A percentile compares a stretch with the other conserved stretches of the same genome.
These are phyloP conservation scores for Drosophila repletoides DNA, from an alignment of 1,140 invertebrate species.

Conservation along the genomic window DNA sequence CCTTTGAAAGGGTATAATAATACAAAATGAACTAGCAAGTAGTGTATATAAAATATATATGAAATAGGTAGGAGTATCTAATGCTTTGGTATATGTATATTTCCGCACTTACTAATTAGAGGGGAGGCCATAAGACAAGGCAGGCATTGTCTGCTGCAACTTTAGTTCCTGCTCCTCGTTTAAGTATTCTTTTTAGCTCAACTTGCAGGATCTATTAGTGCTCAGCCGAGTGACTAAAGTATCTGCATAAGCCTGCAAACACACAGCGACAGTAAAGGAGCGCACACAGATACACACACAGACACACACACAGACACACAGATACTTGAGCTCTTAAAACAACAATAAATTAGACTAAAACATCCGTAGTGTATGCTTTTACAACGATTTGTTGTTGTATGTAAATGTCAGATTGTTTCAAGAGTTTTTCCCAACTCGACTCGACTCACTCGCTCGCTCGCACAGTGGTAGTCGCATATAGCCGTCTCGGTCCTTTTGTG, in stretches of 20 bases:
- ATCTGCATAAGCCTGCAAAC: not conserved
- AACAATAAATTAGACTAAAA: slow-evolving; percentile 49
- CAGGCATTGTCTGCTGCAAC: slow-evolving; percentile 2
- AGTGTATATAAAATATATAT: too few relatives aligned
- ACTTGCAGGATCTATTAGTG: slow-evolving; percentile 1
- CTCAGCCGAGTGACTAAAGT: slow-evolving; percentile 12
- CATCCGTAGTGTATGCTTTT: slow-evolving; percentile 25
- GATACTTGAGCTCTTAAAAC: slow-evolving; percentile 11
- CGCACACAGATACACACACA: not conserved
- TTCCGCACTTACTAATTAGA: too few relatives aligned
- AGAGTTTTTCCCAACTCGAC: not conserved
- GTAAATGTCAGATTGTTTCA: slow-evolving; percentile 8
- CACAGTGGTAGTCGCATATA: not conserved
- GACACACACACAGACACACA: not conserved
- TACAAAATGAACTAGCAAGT: too few relatives aligned
- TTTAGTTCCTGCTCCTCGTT: not conserved
- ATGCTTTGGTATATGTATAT: too few relatives aligned
- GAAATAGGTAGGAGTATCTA: too few relatives aligned
- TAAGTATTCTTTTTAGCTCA: not conserved
- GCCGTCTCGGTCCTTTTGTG: not conserved
- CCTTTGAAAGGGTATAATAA: too few relatives aligned
- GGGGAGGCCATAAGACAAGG: too few relatives aligned
- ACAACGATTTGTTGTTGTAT: slow-evolving; percentile 19
- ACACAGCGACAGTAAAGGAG: not conserved
- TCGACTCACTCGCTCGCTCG: not conserved